phyloP scores from a whole-genome alignment of 2,797 vertebrate species.

The Valencia hispanica region DNA sequence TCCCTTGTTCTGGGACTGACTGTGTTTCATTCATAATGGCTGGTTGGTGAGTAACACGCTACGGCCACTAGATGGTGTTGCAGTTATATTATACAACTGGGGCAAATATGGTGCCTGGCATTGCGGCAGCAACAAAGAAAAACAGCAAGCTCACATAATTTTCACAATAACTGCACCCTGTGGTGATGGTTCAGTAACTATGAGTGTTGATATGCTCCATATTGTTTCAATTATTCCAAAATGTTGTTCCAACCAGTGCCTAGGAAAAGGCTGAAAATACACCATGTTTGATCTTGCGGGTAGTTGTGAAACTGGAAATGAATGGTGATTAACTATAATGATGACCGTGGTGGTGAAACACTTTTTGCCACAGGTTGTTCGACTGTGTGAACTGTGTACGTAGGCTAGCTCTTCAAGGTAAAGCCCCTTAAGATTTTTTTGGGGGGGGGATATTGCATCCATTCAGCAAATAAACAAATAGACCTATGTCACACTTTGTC shows the following conservation, averaged over 20 bases:
- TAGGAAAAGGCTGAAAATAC: conserved; percentile 73
- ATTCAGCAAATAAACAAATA: conserved; percentile 10
- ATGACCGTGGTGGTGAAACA: conserved; percentile 74
- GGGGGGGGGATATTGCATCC: not conserved
- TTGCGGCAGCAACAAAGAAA: conserved; percentile 45
- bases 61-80: conserved; percentile 79
- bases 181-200: conserved; percentile 78
- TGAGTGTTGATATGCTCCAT: conserved; percentile 72
- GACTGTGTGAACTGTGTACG: conserved; percentile 48
- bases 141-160: conserved; percentile 63
- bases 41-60: conserved; percentile 35
- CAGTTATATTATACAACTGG: conserved; percentile 34
- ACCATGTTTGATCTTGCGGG: conserved; percentile 76
- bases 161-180: conserved; percentile 69
- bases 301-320: conserved; percentile 79
- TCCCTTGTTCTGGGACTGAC: conserved; percentile 23
- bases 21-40: conserved; percentile 1
- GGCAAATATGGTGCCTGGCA: not conserved
- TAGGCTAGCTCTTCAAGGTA: conserved; percentile 32
- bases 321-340: conserved; percentile 78
- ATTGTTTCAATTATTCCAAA: conserved; percentile 77
- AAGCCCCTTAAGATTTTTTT: conserved; percentile 6
- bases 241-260: conserved; percentile 69
- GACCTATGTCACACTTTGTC: conserved; percentile 1
- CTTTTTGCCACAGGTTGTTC: conserved; percentile 76